Conservation (phyloP, 2,888 invertebrate species). For the Lochmaea crataegi region DNA sequence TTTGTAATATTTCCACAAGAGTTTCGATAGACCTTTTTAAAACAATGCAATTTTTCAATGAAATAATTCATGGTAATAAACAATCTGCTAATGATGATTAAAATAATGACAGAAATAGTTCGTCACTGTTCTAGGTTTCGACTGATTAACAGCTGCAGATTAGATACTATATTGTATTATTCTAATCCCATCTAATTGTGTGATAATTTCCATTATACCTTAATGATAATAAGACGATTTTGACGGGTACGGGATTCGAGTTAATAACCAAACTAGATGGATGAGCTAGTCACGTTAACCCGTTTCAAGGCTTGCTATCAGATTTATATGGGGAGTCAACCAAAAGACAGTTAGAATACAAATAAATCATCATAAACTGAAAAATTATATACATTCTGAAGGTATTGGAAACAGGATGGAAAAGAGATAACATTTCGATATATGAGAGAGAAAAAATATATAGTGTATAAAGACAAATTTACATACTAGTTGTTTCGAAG, state of each 20-base stretch:
- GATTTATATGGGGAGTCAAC: neutral
- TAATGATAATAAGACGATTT: slow-evolving; percentile 7
- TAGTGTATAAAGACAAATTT: no score
- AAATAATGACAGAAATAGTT: neutral
- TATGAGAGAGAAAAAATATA: no score
- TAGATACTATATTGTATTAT: neutral
- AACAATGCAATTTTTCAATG: no score
- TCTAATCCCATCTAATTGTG: neutral
- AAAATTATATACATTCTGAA: no score
- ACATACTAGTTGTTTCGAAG: no score
- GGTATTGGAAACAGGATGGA: no score
- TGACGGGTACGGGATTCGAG: neutral
- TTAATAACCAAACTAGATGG: neutral
- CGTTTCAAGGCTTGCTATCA: neutral
- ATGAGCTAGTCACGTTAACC: neutral
- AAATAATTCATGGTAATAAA: neutral
- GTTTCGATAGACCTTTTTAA: no score
- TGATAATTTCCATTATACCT: neutral
- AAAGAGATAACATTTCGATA: no score
- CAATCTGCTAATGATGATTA: neutral
- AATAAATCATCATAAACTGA: no score
- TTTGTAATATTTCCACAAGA: no score
- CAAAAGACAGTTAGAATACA: no score
- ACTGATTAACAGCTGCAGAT: neutral
- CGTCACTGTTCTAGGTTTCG: neutral